Evolutionary conservation across 2,888 invertebrate species (phyloP).

Genomic region (Drosophila emarginata): DNA sequence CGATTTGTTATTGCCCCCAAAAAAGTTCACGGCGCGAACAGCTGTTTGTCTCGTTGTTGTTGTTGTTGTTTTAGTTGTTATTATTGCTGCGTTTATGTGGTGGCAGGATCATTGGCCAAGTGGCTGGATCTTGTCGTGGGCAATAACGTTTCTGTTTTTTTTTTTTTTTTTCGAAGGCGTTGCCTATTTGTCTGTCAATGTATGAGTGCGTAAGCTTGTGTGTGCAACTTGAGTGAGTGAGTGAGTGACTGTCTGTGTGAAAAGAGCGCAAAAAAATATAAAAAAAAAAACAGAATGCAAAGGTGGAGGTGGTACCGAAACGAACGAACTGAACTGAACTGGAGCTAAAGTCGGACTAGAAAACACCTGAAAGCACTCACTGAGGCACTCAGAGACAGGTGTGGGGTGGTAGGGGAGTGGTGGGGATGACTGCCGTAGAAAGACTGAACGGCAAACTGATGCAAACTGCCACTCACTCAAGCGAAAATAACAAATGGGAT

Average conservation of each 20-base stretch:
- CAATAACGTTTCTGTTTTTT: not conserved
- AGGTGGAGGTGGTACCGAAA: conserved; percentile 32
- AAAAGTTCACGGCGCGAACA: conserved; percentile 35
- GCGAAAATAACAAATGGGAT: conserved; percentile 83
- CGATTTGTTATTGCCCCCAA: conserved; percentile 59
- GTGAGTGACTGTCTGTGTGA: conserved; percentile 47
- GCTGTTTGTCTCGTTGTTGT: conserved; percentile 55
- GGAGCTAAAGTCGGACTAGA: conserved; percentile 21
- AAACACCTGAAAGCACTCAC: conserved; percentile 73
- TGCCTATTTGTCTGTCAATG: conserved; percentile 67
- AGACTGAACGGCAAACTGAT: conserved; percentile 78
- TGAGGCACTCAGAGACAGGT: conserved; percentile 56
- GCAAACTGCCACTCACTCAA: conserved; percentile 82
- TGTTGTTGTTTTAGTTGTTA: conserved; percentile 34
- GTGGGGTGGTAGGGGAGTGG: conserved; percentile 37
- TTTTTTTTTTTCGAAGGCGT: conserved; percentile 75
- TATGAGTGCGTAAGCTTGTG: conserved; percentile 28
- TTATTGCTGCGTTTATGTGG: conserved; percentile 11
- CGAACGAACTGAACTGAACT: not conserved
- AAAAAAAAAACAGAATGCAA: conserved; percentile 64
- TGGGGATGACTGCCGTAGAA: conserved; percentile 35
- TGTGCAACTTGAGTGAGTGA: conserved; percentile 28
- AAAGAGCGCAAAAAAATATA: conserved; percentile 55
- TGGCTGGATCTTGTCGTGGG: conserved; percentile 58
- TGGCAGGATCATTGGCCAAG: conserved; percentile 69